These are phyloP conservation scores for Orestias chungarensis DNA, from an alignment of 2,797 vertebrate genomes.

Conservation along the genomic window DNA sequence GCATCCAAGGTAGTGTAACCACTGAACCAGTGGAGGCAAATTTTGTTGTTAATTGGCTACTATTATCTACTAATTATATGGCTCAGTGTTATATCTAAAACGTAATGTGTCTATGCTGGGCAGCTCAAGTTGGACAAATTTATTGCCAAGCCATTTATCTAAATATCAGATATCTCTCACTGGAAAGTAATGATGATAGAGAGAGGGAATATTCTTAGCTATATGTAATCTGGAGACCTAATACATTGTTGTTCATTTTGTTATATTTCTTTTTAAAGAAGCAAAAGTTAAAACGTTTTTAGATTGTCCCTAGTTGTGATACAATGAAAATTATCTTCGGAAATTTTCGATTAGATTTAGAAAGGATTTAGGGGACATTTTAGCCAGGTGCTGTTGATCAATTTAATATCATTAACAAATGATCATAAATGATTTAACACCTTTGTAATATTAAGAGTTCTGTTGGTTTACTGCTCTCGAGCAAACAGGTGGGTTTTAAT, in stretches of 20 bases:
- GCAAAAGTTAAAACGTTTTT: not conserved
- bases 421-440: not conserved
- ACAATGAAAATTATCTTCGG: not conserved
- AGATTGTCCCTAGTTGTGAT: not conserved
- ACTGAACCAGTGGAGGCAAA: not conserved
- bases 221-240: not conserved
- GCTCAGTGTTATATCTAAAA: not conserved
- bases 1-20: not conserved
- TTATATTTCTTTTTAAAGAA: not conserved
- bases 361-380: no score
- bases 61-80: slow-evolving; percentile 1
- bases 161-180: not conserved
- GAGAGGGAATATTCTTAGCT: not conserved
- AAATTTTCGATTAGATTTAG: no score
- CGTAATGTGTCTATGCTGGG: not conserved
- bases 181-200: not conserved
- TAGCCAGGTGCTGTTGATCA: no score
- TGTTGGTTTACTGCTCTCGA: not conserved
- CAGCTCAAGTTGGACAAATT: not conserved
- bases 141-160: not conserved
- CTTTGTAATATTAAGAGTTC: not conserved
- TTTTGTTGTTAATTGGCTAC: not conserved
- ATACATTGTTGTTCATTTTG: not conserved
- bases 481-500: not conserved
- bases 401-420: no score